Percentiles rank a stretch among this genome's conserved stretches.
Conservation (phyloP, 2,888 invertebrate genomes). For the Pseudococcus jackbeardsleyi region DNA sequence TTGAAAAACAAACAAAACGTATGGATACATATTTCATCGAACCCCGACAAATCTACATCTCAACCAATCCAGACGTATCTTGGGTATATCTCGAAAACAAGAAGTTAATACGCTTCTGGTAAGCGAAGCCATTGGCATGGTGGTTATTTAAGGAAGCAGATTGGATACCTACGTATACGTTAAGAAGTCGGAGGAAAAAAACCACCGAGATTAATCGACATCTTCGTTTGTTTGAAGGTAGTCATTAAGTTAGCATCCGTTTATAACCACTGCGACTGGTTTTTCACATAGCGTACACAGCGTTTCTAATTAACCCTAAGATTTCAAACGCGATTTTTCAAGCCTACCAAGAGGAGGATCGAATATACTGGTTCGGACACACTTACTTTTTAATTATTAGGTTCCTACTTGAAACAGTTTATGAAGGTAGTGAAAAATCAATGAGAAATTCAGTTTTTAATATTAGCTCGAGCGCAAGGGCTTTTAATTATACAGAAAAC, state of each 20-base stretch:
- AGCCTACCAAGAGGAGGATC: slow-evolving; percentile 42
- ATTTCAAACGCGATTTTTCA: slow-evolving; percentile 52
- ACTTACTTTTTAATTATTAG: slow-evolving; percentile 46
- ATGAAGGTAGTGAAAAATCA: slow-evolving; percentile 47
- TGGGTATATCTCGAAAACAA: neutral
- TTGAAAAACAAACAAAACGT: slow-evolving; percentile 17
- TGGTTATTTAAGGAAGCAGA: slow-evolving; percentile 50
- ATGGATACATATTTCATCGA: neutral
- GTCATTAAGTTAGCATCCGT: slow-evolving; percentile 47
- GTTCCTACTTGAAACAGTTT: slow-evolving; percentile 39
- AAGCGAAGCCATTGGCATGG: slow-evolving; percentile 16
- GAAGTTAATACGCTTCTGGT: slow-evolving; percentile 52
- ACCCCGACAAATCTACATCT: neutral
- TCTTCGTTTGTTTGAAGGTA: slow-evolving; percentile 49
- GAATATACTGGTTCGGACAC: slow-evolving; percentile 24
- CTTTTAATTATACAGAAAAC: slow-evolving; percentile 15
- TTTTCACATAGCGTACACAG: slow-evolving; percentile 44
- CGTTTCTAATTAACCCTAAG: slow-evolving; percentile 52
- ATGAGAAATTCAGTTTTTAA: slow-evolving; percentile 38
- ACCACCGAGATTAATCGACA: slow-evolving; percentile 49
- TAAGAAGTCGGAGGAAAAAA: neutral
- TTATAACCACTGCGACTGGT: slow-evolving; percentile 48
- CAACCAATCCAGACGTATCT: neutral
- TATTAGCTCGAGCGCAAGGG: neutral
- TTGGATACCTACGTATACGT: neutral